These are phyloP conservation scores for Bucorvus abyssinicus DNA, from an alignment of 2,797 vertebrate genomes.

Conservation along the genomic window DNA sequence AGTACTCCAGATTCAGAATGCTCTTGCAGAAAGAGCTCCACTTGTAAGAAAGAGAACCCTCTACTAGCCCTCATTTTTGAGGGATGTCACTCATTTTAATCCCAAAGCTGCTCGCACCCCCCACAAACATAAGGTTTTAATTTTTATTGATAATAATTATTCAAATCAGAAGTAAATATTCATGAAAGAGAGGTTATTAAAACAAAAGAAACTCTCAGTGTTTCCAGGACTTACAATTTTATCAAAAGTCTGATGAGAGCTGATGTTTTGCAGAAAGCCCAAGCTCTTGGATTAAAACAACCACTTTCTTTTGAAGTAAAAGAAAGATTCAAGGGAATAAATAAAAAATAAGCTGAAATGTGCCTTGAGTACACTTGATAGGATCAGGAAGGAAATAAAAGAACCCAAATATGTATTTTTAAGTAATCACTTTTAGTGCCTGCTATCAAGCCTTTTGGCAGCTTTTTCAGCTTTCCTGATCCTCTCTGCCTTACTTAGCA, in stretches of 20 bases:
- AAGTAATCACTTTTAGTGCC: background rate
- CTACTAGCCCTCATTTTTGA: constrained; percentile 3
- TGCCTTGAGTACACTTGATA: background rate
- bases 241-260: constrained; percentile 19
- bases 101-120: background rate
- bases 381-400: constrained; percentile 23
- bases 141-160: constrained; percentile 41
- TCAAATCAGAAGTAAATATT: constrained; percentile 47
- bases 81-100: constrained; percentile 60
- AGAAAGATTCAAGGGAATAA: constrained; percentile 24
- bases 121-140: background rate
- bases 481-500: background rate
- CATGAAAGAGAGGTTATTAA: constrained; percentile 33
- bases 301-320: constrained; percentile 24
- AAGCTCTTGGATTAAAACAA: background rate
- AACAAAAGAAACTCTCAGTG: background rate
- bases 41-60: background rate
- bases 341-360: constrained; percentile 31
- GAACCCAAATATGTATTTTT: background rate
- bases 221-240: constrained; percentile 10
- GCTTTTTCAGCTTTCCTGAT: background rate
- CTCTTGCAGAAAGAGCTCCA: background rate
- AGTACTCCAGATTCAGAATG: background rate
- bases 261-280: constrained; percentile 27
- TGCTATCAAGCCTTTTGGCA: background rate